These are phyloP conservation scores for Helobdella robusta DNA, from an alignment of 2,888 invertebrate genomes.

Conservation along the genomic window DNA sequence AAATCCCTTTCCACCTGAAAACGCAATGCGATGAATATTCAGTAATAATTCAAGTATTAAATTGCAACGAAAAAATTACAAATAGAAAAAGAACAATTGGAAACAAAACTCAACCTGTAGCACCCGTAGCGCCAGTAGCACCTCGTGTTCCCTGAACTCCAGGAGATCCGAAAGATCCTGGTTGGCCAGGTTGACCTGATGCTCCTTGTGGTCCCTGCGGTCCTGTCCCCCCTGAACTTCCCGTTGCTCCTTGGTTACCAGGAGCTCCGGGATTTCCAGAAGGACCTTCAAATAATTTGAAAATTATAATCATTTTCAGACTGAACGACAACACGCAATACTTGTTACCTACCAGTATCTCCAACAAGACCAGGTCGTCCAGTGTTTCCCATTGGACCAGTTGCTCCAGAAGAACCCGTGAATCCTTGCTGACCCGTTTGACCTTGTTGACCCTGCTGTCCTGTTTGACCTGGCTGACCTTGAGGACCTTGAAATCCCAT, in stretches of 20 bases:
- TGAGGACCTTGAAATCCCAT: conserved; percentile 20
- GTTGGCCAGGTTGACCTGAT: conserved; percentile 14
- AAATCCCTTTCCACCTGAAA: conserved; percentile 25
- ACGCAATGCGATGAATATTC: no score
- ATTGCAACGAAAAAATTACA: no score
- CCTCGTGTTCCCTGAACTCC: conserved; percentile 24
- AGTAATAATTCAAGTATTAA: no score
- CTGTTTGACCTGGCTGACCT: conserved; percentile 21
- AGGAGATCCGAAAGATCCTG: conserved; percentile 26
- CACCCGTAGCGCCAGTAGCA: conserved; percentile 12
- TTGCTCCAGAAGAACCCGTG: conserved; percentile 26
- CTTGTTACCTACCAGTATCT: no score
- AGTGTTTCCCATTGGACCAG: conserved; percentile 20
- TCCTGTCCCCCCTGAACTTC: no score
- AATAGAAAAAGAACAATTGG: no score
- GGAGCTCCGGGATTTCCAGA: background rate
- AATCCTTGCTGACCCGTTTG: conserved; percentile 18
- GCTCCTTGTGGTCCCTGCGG: no score
- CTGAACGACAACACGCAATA: no score
- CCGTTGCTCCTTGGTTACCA: no score
- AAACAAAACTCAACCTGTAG: conserved; percentile 10
- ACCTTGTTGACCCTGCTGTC: conserved; percentile 25
- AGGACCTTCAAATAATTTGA: no score
- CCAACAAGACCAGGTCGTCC: conserved; percentile 30
- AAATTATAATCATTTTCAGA: no score